phyloP scores from a whole-genome alignment of 2,113 vertebrate species.

The Ictalurus furcatus region DNA sequence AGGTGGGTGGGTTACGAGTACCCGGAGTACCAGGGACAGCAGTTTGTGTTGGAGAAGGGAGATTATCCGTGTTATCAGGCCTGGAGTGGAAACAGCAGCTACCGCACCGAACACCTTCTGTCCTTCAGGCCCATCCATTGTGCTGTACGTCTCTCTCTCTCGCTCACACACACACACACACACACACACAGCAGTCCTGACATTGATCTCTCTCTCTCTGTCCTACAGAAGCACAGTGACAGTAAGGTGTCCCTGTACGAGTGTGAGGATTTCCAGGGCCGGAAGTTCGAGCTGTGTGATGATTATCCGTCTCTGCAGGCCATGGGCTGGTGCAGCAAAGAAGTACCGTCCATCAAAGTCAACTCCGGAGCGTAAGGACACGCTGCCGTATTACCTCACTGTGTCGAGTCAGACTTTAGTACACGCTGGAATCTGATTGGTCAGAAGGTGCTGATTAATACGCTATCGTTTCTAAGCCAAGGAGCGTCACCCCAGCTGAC shows the following conservation, averaged over 20 bases:
- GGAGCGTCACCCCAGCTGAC: no score
- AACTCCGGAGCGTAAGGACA: constrained; percentile 88
- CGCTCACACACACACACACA: not conserved
- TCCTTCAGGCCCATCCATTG: constrained; percentile 93
- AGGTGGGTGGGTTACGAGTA: constrained; percentile 95
- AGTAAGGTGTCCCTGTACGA: constrained; percentile 90
- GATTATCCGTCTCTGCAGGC: constrained; percentile 94
- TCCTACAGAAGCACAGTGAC: constrained; percentile 89
- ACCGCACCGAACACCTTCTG: constrained; percentile 91
- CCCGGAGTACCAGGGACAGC: constrained; percentile 95
- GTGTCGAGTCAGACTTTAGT: not conserved
- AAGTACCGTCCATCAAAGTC: constrained; percentile 92
- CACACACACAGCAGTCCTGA: not conserved
- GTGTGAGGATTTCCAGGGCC: constrained; percentile 91
- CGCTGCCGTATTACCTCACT: not conserved
- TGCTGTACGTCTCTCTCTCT: constrained; percentile 76
- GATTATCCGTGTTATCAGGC: constrained; percentile 91
- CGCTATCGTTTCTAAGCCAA: no score
- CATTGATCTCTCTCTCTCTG: not conserved
- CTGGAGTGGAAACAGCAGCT: constrained; percentile 92
- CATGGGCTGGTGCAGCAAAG: constrained; percentile 96
- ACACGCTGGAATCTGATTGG: not conserved
- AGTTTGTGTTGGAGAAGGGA: constrained; percentile 96
- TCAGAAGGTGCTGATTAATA: not conserved
- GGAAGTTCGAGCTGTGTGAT: constrained; percentile 91